A percentile compares a stretch with the other conserved stretches of the same genome.
phyloP scores from a whole-genome alignment of 2,113 vertebrate species.

The Climacteris rufus region DNA sequence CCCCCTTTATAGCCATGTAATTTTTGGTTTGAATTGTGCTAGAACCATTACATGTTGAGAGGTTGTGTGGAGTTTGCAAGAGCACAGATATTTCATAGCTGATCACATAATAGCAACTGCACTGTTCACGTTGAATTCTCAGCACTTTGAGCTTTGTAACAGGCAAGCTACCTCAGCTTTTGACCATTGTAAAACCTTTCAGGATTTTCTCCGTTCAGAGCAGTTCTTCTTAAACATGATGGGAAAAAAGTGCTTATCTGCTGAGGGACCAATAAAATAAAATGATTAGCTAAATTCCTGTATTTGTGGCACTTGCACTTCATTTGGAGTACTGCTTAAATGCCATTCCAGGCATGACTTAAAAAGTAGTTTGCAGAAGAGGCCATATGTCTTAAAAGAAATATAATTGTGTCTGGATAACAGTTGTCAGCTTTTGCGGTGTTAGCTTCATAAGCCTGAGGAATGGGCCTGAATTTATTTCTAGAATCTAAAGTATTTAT shows the following conservation, averaged over 20 bases:
- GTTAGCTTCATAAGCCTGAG: not conserved
- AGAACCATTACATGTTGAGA: not conserved
- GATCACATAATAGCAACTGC: not conserved
- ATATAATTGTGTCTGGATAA: not conserved
- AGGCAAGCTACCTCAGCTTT: not conserved
- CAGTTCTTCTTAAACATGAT: not conserved
- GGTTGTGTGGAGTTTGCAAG: not conserved
- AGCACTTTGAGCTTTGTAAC: not conserved
- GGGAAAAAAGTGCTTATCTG: not conserved
- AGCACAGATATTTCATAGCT: not conserved
- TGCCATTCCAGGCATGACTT: not conserved
- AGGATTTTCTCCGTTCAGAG: not conserved
- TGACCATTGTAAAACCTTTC: not conserved
- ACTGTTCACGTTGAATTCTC: not conserved
- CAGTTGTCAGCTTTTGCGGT: not conserved
- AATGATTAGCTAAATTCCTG: not conserved
- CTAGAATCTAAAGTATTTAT: not conserved
- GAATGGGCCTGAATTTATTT: not conserved
- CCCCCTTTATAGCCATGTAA: not conserved
- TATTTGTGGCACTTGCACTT: not conserved
- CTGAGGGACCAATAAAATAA: not conserved
- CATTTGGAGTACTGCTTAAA: not conserved
- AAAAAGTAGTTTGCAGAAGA: not conserved
- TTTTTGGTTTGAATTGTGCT: not conserved
- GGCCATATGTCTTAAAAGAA: not conserved